Conservation (phyloP, 2,888 invertebrate genomes). For the Liposcelis brunnea region DNA sequence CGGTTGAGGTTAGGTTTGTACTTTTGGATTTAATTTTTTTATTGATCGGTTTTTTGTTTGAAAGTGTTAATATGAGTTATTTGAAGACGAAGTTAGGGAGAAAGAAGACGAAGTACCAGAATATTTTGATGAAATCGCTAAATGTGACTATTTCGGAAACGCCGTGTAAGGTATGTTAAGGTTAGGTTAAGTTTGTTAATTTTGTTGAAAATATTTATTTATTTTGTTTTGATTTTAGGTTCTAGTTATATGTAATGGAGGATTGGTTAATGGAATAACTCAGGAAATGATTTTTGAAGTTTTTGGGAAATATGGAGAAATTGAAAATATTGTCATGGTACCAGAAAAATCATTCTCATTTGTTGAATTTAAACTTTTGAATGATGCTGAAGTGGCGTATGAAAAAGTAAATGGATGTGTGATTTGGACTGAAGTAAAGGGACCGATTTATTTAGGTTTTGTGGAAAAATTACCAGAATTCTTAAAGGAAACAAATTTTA, state of each 20-base stretch:
- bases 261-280: constrained; percentile 61
- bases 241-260: constrained; percentile 68
- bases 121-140: neutral
- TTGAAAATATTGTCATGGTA: constrained; percentile 48
- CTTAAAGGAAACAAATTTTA: no score
- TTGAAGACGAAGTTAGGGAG: neutral
- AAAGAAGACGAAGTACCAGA: neutral
- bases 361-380: constrained; percentile 36
- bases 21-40: no score
- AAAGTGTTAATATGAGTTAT: neutral
- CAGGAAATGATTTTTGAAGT: constrained; percentile 41
- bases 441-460: constrained; percentile 47
- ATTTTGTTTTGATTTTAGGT: constrained; percentile 34
- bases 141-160: neutral
- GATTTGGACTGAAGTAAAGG: constrained; percentile 36
- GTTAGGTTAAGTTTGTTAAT: neutral
- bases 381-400: constrained; percentile 39
- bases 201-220: constrained; percentile 6
- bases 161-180: neutral
- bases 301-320: constrained; percentile 32
- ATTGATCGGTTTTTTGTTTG: neutral
- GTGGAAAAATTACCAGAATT: constrained; percentile 24
- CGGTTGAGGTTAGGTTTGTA: no score
- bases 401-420: constrained; percentile 39
- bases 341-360: constrained; percentile 71